Evolutionary conservation across 2,113 vertebrate species (phyloP), one percentile per base, ranked within the genome.

Genomic region (Laticauda colubrina): DNA sequence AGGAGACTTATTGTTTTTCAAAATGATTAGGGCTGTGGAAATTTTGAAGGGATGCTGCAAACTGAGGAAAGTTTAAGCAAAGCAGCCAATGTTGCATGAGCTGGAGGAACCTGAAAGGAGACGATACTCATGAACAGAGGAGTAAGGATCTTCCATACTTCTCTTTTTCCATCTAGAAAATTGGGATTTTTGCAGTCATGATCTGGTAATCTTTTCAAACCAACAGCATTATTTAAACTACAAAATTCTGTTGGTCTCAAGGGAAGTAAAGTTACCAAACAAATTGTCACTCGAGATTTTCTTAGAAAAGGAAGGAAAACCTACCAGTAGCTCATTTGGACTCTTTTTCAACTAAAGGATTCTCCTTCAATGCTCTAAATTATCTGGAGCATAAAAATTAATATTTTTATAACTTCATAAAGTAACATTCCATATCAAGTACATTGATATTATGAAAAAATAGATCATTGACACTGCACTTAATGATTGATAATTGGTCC

Each of bases 161-260:
- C 34, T 75, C n/a, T 75, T n/a, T 75, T 75, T 75, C 69, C n/a
- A 75, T 75, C 15, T 75, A 75, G n/a, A 75, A 81, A 81, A 39
- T 15, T 39, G 39, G 34, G 2, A 8, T 81, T 21, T 75, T 81
- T 81, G 69, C n/a, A 39, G 34, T 39, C 18, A 2, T 20, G 34
- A 81, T 20, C 5, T 39, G 34, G 15, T 81, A 81, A 39, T 39
- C 69, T 81, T 81, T 39, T 75, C 95, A 95, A 96, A 88, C 64
- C 87, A 93, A 45, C 92, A 94, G 75, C 88, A 93, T 90, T 89
- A 94, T 91, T 24, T 94, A 90, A 90, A 97, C 95, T 97, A 94
- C 95, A 96, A 93, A 55, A 91, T 94, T 93, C 85, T 0, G 0
- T 39, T 57, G 26, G 87, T 64, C 56, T 93, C 23, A 93, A 96